Base-by-base conservation (phyloP, 2,797 vertebrate species). In the Coreius guichenoti region DNA sequence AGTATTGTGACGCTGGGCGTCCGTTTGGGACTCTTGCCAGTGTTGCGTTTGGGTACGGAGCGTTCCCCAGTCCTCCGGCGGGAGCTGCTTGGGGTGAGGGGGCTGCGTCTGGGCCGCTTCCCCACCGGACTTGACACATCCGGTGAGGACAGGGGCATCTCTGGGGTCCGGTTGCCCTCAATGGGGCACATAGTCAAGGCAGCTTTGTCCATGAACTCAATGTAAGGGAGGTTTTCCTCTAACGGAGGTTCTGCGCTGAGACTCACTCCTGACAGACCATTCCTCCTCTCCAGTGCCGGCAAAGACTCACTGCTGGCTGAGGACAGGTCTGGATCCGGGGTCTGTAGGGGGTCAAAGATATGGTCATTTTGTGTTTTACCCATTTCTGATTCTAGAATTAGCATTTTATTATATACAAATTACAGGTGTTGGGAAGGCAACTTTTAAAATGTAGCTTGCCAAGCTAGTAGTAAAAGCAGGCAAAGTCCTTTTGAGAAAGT, bases 251-350 rank as follows among this genome's bases (percentile, higher is more conserved):
- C 92, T 2, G 91, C 80, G 3, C 87, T 82, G 78, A 91, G 88
- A 82, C 91, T 90, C 89, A 91, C 91, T 84, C 93, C 90, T 1
- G 91, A 91, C 68, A 92, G 82, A 17, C 93, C 92, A 1, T 92
- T 90, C 43, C 91, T 89, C 90, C 91, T 91, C 89, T 93, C 92
- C 90, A 93, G 89, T 56, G 90, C n/a, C 0, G 84, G 79, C 51
- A 90, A 83, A 79, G 87, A 83, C 17, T 91, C 90, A 77, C 88
- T 88, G 72, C 89, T 90, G 0, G 85, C 86, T 63, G 88, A 92
- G 33, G 91, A 73, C 76, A 90, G 84, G 8, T 80, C 88, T 7
- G 85, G 75, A 16, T 91, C 90, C 14, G 88, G 88, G 5, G 87
- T 86, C 89, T 31, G 85, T 89, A 89, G 84, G 26, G 56, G 7